Base-by-base conservation (phyloP, 53 echinoderm and acorn worm species). In the Actinopyga echinites region DNA sequence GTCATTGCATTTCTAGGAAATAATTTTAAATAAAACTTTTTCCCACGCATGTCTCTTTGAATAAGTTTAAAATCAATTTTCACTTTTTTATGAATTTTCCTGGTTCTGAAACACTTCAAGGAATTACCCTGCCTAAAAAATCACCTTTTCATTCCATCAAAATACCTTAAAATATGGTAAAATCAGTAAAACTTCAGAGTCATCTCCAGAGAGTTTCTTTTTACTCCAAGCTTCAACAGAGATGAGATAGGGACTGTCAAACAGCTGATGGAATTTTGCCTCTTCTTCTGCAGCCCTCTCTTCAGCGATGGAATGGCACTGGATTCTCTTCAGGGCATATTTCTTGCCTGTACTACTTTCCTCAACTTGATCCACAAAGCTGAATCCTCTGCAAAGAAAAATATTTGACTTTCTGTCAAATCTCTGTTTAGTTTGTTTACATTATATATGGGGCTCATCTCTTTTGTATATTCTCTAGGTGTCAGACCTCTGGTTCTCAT, bases 271-370 rank as follows among this genome's bases (percentile, higher is more conserved):
- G 74, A 75, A 95, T 83, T 93, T 93, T 28, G 93, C 93, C 56
- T 95, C 95, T 73, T 87, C 59, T 79, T 85, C 81, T 2, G 91
- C 91, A 8, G 88, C 62, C 40, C 62, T 59, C 42, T 91, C 91
- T 38, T 95, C 93, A 35, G 73, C 85, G 25, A 63, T 36, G 20
- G 91, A 84, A 64, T 95, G 95, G 53, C 95, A 95, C 85, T 91
- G 93, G 64, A 95, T 93, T 24, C 93, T 80, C 80, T 93, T 95
- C 64, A 93, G 71, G 32, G 95, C 95, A 89, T 89, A 95, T 56
- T 71, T 89, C 66, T 93, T 91, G 7, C 95, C 91, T 3, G 78
- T 86, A 49, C 80, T 87, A 49, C 87, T 87, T 44, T 95, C 95
- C 44, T 95, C 95, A 12, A 93, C 89, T 37, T 87, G 85, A 60